These are phyloP conservation scores for Sesia apiformis DNA, from an alignment of 2,888 invertebrate genomes.

Conservation along the genomic window DNA sequence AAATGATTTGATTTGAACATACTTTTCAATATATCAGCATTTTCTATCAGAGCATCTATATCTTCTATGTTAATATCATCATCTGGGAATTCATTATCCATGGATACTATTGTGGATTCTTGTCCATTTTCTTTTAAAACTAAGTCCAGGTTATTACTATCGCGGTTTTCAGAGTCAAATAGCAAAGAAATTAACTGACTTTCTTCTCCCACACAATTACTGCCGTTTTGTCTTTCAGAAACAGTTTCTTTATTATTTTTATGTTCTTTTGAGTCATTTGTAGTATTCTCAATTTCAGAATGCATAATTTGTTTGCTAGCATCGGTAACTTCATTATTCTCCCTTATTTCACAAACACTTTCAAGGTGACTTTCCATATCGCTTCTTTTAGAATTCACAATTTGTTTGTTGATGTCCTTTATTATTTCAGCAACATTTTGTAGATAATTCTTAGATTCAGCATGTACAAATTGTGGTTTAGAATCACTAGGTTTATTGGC, in stretches of 20 bases:
- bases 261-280: neutral
- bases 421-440: no score
- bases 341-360: conserved; percentile 3
- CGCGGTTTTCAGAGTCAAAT: conserved; percentile 29
- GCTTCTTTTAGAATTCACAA: neutral
- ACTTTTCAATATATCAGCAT: conserved; percentile 44
- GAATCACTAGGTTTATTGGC: no score
- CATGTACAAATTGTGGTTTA: no score
- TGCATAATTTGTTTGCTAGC: neutral
- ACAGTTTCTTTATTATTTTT: neutral
- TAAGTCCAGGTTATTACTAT: conserved; percentile 1
- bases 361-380: conserved; percentile 3
- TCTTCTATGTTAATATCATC: conserved; percentile 50
- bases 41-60: conserved; percentile 50
- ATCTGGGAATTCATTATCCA: conserved; percentile 36
- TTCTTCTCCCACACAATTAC: neutral
- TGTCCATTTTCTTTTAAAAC: neutral
- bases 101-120: neutral
- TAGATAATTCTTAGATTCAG: no score
- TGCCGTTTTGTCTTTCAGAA: neutral
- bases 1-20: conserved; percentile 3
- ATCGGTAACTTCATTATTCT: conserved; percentile 2
- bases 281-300: neutral
- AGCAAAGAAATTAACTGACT: conserved; percentile 17
- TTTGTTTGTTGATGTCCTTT: no score